Evolutionary conservation across 2,113 vertebrate species (phyloP).

Genomic region (Sminthopsis crassicaudata): DNA sequence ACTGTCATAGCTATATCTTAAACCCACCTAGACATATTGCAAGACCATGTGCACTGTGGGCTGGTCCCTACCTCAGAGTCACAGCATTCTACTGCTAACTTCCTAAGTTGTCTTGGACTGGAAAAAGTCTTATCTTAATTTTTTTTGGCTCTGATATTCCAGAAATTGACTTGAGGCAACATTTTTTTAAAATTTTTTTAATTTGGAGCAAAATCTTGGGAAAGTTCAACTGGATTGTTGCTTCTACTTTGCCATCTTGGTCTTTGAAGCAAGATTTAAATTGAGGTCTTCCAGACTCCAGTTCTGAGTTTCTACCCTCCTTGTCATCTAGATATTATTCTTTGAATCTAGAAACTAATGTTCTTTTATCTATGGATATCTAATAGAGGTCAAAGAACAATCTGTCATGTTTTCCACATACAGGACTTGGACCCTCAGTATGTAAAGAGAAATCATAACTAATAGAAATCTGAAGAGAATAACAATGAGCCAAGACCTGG

Average conservation of each 20-base stretch:
- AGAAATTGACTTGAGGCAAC: neutral
- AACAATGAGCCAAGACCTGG: no score
- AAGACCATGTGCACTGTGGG: neutral
- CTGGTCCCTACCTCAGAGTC: neutral
- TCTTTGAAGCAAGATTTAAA: neutral
- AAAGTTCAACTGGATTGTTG: neutral
- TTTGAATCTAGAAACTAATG: no score
- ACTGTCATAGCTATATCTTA: neutral
- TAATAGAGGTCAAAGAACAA: no score
- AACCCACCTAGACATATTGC: neutral
- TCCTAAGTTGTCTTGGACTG: neutral
- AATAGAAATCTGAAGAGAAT: no score
- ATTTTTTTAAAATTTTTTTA: no score
- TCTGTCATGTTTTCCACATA: no score
- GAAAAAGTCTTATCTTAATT: no score
- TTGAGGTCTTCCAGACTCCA: neutral
- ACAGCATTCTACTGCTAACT: neutral
- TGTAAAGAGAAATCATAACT: no score
- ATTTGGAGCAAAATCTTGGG: neutral
- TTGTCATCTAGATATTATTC: no score
- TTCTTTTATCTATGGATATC: no score
- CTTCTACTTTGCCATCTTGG: neutral
- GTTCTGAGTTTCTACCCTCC: no score
- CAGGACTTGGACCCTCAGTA: no score
- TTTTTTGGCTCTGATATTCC: neutral